phyloP scores from a whole-genome alignment of 2,113 vertebrate species.

The Aldabrachelys gigantea region DNA sequence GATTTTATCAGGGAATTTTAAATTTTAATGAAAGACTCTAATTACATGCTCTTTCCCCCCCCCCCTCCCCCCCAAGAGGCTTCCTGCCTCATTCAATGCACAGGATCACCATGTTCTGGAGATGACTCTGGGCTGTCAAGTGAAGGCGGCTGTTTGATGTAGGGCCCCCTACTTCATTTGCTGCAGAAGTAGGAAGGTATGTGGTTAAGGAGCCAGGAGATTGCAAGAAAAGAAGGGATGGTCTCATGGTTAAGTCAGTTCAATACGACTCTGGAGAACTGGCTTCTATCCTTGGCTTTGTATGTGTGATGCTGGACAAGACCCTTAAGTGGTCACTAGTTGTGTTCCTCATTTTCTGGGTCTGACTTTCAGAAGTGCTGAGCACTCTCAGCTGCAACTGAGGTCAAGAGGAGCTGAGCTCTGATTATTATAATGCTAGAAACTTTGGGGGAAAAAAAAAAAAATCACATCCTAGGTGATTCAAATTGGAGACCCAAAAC shows the following conservation, averaged over 20 bases:
- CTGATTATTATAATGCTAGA: not conserved
- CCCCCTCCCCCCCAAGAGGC: too few species aligned
- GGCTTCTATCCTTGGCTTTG: not conserved
- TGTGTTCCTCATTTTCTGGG: not conserved
- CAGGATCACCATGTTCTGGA: not conserved
- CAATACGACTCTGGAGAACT: not conserved
- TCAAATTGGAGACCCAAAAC: not conserved
- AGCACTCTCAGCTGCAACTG: not conserved
- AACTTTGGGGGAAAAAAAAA: not conserved
- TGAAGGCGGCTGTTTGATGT: not conserved
- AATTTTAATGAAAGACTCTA: not conserved
- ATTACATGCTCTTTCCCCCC: not conserved
- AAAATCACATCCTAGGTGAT: not conserved
- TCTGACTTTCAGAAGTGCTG: not conserved
- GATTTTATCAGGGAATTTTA: not conserved
- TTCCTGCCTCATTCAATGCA: not conserved
- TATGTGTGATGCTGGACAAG: not conserved
- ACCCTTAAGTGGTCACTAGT: not conserved
- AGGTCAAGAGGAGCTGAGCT: not conserved
- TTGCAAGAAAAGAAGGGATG: not conserved
- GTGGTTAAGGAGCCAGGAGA: not conserved
- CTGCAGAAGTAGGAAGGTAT: not conserved
- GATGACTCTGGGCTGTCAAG: not conserved
- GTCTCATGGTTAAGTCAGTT: not conserved
- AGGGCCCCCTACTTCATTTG: not conserved